phyloP scores from a whole-genome alignment of 2,888 invertebrate genomes.

The Malacosoma neustria region DNA sequence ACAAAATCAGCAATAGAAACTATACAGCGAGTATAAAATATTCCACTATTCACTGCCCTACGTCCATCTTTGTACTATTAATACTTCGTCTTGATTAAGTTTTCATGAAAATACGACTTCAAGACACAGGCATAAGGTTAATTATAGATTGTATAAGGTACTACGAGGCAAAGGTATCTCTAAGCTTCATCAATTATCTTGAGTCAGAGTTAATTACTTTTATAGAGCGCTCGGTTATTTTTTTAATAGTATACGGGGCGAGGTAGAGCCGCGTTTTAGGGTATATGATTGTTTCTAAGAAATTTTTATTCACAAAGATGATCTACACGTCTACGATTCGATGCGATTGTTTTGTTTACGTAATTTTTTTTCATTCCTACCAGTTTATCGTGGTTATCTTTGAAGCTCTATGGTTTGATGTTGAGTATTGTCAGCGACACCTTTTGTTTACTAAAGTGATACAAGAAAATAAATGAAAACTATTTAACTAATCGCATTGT shows the following conservation, averaged over 20 bases:
- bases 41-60: slow-evolving; percentile 48
- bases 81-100: slow-evolving; percentile 22
- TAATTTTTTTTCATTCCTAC: too few species aligned
- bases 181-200: slow-evolving; percentile 72
- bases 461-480: too few species aligned
- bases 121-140: slow-evolving; percentile 15
- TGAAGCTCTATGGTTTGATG: too few species aligned
- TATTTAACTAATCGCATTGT: too few species aligned
- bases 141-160: slow-evolving; percentile 1
- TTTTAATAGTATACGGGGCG: slow-evolving; percentile 24
- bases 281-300: slow-evolving; percentile 35
- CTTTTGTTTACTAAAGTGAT: too few species aligned
- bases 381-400: too few species aligned
- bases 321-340: slow-evolving; percentile 4
- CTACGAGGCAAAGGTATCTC: slow-evolving; percentile 46
- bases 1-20: slow-evolving; percentile 5
- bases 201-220: slow-evolving; percentile 71
- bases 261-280: slow-evolving; percentile 22
- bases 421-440: too few species aligned
- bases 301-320: slow-evolving; percentile 19
- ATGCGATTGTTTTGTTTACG: background rate
- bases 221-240: slow-evolving; percentile 56
- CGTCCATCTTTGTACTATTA: slow-evolving; percentile 57
- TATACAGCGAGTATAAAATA: slow-evolving; percentile 37
- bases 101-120: background rate